Base-by-base conservation (phyloP, 2,797 vertebrate species). In the Rhadinocentrus ornatus region DNA sequence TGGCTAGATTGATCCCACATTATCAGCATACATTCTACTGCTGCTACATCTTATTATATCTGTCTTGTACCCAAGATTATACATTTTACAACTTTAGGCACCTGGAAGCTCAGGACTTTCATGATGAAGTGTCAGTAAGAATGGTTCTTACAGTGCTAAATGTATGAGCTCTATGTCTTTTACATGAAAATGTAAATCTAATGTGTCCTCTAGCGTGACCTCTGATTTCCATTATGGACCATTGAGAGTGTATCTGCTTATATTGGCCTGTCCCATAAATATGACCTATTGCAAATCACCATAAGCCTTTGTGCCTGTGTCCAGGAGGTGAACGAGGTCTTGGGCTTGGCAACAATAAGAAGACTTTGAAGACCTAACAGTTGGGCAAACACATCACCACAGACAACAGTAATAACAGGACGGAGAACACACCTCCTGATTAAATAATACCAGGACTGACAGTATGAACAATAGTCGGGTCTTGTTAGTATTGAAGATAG, bases 301-400 rank as follows among this genome's bases (percentile, higher is more conserved):
- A 29, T 31, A 68, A 57, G 77, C 44, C 79, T 83, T 86, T 84
- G 80, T 80, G 34, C 75, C 64, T 53, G 53, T 71, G 73, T 66
- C 70, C 69, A 55, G 69, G 64, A 80, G 67, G 71, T 82, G 74
- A 83, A 79, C 61, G 67, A 68, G 82, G 64, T 77, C 77, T 61
- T 56, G 37, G 80, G 71, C 83, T 68, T 67, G 69, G 75, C 69
- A 77, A 61, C 55, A 46, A 66, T 3, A 67, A 12, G 73, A 73
- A 78, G 55, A 69, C 59, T 84, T 65, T 81, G 48, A 75, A 82
- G 66, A 71, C 81, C 77, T 73, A 35, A 75, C 44, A 75, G 66
- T 75, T 52, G 67, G 61, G 31, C 63, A 62, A 62, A 84, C 57
- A 46, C 24, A 48, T 56, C 27, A 35, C 48, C 8, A 31, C 58